A percentile compares a stretch with the other conserved stretches of the same genome.
phyloP scores from a whole-genome alignment of 2,797 vertebrate species.

The Lepus townsendii region DNA sequence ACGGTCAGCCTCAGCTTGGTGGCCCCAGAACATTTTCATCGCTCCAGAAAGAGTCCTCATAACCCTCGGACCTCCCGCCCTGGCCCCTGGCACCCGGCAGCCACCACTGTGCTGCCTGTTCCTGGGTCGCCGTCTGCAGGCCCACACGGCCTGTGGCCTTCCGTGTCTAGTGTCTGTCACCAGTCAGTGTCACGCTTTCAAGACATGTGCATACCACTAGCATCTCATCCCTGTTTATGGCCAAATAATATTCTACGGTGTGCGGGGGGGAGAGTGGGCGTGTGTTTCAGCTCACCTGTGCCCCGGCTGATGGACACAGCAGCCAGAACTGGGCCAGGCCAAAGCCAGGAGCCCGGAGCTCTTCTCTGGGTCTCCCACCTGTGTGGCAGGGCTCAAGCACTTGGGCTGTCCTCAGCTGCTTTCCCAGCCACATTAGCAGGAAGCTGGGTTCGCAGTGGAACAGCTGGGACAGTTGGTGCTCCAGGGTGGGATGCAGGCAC shows the following conservation, averaged over 20 bases:
- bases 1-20: neutral
- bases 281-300: too few relatives aligned
- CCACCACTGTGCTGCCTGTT: neutral
- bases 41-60: neutral
- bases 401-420: too few relatives aligned
- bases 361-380: too few relatives aligned
- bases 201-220: neutral
- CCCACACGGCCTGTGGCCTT: neutral
- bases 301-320: too few relatives aligned
- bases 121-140: neutral
- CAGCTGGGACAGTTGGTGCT: too few relatives aligned
- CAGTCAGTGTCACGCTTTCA: too few relatives aligned
- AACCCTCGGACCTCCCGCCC: rapidly evolving
- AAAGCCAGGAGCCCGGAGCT: too few relatives aligned
- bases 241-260: neutral
- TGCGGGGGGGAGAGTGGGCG: neutral
- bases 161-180: neutral
- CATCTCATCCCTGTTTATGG: neutral
- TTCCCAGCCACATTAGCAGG: too few relatives aligned
- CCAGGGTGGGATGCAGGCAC: too few relatives aligned
- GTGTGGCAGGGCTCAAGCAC: too few relatives aligned
- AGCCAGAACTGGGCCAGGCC: too few relatives aligned
- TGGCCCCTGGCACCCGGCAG: neutral
- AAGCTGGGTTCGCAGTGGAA: too few relatives aligned
- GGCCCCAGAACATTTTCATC: neutral